phyloP scores from a whole-genome alignment of 2,888 invertebrate genomes.

The Smittia aterrima region DNA sequence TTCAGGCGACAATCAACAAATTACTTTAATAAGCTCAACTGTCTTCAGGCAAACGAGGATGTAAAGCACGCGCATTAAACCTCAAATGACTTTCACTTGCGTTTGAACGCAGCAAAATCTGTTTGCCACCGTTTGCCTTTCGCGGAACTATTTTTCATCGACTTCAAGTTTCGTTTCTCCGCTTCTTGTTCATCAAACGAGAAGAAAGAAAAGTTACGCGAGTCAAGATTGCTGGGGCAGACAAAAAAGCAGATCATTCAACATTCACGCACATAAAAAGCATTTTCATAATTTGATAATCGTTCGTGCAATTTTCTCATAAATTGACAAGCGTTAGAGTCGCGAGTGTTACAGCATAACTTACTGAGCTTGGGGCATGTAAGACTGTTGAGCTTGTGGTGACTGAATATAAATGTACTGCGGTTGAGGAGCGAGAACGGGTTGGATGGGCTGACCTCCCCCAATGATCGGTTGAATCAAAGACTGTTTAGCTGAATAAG shows the following conservation, averaged over 20 bases:
- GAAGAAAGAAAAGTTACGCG: background rate
- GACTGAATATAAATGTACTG: conserved; percentile 44
- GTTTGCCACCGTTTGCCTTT: background rate
- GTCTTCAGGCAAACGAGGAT: background rate
- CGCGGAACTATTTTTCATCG: conserved; percentile 4
- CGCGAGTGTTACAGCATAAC: background rate
- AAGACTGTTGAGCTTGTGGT: conserved; percentile 43
- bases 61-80: background rate
- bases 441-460: conserved; percentile 21
- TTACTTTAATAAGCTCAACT: background rate
- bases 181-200: background rate
- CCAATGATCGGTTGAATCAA: conserved; percentile 40
- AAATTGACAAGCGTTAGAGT: background rate
- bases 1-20: too few species aligned
- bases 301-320: background rate
- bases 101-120: conserved; percentile 13
- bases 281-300: background rate
- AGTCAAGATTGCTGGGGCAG: background rate
- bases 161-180: background rate
- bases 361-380: conserved; percentile 44
- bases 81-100: conserved; percentile 26
- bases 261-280: background rate
- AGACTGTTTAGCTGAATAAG: conserved; percentile 42
- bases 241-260: background rate
- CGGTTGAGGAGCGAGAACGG: conserved; percentile 42